Evolutionary conservation across 2,113 vertebrate species (phyloP), one percentile per base, ranked within the genome.

Genomic region (Calidris pygmaea): DNA sequence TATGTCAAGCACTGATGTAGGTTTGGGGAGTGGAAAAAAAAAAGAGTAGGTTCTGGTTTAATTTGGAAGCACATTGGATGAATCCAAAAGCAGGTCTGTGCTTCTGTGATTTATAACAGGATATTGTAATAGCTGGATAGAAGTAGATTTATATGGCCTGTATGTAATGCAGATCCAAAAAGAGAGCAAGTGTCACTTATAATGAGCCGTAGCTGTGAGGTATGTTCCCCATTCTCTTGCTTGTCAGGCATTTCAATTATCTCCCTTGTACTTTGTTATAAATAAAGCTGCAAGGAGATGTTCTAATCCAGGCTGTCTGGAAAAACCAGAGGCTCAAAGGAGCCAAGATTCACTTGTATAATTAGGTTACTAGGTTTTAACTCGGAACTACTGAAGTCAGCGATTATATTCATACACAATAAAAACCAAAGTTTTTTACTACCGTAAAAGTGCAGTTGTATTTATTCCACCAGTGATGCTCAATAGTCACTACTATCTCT

Each of bases 201-300:
- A 93, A 92, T 2, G 24, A 95, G 45, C 27, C 62, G 92, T 87
- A 71, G 74, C 95, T 95, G 68, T 72, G 84, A 97, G 93, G 76
- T 92, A 37, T 60, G 35, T 84, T 56, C 79, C 68, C 56, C 53
- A 70, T 95, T 95, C 67, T 90, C 92, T 89, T 70, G 39, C 86
- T 93, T 82, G 48, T 91, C 86, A 83, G 67, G 56, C 62, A 87
- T 96, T 96, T 95, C 92, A 90, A 7, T 87, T 89, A 93, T 82
- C 63, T 95, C 68, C 58, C 47, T 92, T 53, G 55, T 77, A 75
- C 68, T 82, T 60, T 11, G 30, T 95, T 95, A 95, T 66, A 95
- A 94, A 92, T 86, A 95, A 95, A 96, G n/a, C 59, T 95, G 48
- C 39, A 68, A 87, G 35, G 45, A 83, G 45, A 91, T 68, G 16